phyloP scores from a whole-genome alignment of 2,113 vertebrate species.

The Phodopus roborovskii region DNA sequence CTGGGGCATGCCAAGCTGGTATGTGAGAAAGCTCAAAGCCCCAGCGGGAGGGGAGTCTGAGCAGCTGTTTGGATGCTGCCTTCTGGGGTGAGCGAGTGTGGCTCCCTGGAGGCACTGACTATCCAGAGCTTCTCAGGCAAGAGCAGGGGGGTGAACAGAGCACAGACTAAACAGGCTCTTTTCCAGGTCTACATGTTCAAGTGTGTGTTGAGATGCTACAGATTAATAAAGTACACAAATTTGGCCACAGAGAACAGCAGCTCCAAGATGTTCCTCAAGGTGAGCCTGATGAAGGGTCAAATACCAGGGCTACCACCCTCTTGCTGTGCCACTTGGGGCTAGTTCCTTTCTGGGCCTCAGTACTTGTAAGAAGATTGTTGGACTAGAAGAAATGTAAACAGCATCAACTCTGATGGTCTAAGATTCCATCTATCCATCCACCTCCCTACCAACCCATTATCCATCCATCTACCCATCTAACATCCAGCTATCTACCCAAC shows the following conservation, averaged over 20 bases:
- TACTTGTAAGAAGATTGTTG: not conserved
- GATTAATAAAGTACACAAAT: slow-evolving; percentile 76
- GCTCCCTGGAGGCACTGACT: rapidly evolving
- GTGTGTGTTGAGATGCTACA: slow-evolving; percentile 86
- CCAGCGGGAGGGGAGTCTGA: not conserved
- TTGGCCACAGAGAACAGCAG: not conserved
- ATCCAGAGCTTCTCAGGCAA: not conserved
- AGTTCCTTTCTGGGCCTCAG: not conserved
- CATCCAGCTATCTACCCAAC: not conserved
- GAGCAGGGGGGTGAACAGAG: not conserved
- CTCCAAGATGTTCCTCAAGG: slow-evolving; percentile 75
- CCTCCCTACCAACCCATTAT: not conserved
- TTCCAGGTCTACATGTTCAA: slow-evolving; percentile 87
- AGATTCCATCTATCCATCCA: not conserved
- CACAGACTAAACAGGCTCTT: not conserved
- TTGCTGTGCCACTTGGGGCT: not conserved
- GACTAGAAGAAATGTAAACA: not conserved
- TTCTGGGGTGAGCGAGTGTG: not conserved
- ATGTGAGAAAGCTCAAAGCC: not conserved
- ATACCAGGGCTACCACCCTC: not conserved
- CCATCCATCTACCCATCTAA: not conserved
- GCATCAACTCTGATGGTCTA: not conserved
- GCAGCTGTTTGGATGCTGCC: not conserved
- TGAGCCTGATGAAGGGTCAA: slow-evolving; percentile 40
- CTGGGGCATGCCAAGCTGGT: too few relatives aligned